Base-by-base conservation (phyloP, 2,888 invertebrate genomes). In the Leucophenga maculata region DNA sequence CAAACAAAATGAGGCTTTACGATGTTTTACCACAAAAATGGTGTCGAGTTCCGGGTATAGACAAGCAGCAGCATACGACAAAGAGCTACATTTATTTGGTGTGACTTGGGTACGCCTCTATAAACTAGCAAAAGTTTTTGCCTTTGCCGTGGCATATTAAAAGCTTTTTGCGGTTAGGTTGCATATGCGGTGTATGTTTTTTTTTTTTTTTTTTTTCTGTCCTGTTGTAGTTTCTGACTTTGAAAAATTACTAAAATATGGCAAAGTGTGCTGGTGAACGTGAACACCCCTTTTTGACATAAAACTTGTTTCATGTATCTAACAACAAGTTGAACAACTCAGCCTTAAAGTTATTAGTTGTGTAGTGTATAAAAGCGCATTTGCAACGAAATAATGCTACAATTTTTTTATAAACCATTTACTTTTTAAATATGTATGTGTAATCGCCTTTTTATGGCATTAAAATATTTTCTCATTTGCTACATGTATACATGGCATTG, bases 1-100 rank as follows among this genome's bases (percentile, higher is more conserved):
- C 62, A 48, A 46, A 64, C 62, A 46, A 64, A 64, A 64, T 64
- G 48, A 64, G 62, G 62, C 62, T 64, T 64, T 64, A 64, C 48
- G 62, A 48, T 46, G 22, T 22, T 57, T 57, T 57, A 46, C 62
- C 48, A 64, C 48, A 64, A 22, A 26, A 39, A 9, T 14, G 46
- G 18, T 46, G 46, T 16, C 8, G 16, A 48, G 16, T 26, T n/a
- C n/a, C n/a, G n/a, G n/a, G n/a, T n/a, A n/a, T n/a, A n/a, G 14
- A n/a, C 6, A 14, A 4, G 14, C 16, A 1, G 13, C 50, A 50
- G 50, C 50, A n/a, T n/a, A n/a, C 26, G 4, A 8, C 50, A 50
- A 4, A 50, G 50, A n/a, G 4, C 16, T 16, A 16, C 50, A 50
- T 59, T 31, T 31, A 4, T 50, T 50, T 50, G 50, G 50, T 50